phyloP scores from a whole-genome alignment of 2,888 invertebrate genomes.

The Dryomyza anilis region DNA sequence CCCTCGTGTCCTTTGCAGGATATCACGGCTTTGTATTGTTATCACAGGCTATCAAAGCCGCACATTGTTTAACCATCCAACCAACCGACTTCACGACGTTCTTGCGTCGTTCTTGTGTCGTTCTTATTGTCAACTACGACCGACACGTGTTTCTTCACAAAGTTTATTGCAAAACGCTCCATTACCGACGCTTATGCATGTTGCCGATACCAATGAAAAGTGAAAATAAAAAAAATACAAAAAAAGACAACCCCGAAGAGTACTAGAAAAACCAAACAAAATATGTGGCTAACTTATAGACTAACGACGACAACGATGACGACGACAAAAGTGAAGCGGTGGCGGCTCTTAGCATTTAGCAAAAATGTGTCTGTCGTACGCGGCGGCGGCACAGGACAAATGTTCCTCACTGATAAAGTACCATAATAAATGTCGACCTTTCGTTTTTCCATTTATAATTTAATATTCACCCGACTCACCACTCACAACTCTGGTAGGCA shows the following conservation, averaged over 20 bases:
- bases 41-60: neutral
- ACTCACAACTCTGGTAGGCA: neutral
- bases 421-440: constrained; percentile 61
- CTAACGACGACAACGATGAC: neutral
- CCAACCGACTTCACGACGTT: no score
- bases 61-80: neutral
- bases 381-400: constrained; percentile 46
- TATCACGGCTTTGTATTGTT: neutral
- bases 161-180: neutral
- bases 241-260: neutral
- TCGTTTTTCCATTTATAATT: constrained; percentile 61
- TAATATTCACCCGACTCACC: neutral
- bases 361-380: neutral
- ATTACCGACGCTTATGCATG: constrained; percentile 3
- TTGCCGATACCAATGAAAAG: neutral
- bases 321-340: neutral
- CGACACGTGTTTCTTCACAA: neutral
- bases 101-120: no score
- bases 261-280: neutral
- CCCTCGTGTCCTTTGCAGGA: neutral
- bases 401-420: constrained; percentile 60
- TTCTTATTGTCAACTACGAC: neutral
- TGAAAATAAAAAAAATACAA: neutral
- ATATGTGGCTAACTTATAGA: neutral
- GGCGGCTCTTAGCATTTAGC: neutral